Evolutionary conservation across 2,888 invertebrate species (phyloP).

Genomic region (Standfussiana lucernea): DNA sequence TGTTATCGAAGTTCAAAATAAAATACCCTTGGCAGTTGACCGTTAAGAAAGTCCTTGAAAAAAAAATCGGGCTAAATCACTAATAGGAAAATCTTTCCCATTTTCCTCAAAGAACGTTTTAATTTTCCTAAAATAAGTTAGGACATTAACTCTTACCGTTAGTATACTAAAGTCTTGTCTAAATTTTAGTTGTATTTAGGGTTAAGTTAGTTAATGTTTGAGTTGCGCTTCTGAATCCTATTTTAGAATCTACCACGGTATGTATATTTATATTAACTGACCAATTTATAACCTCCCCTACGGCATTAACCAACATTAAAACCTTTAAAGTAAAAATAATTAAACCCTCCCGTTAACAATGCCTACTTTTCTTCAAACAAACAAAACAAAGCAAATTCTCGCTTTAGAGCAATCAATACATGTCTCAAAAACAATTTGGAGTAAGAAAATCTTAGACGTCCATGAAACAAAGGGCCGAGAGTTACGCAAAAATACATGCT

Average conservation of each 20-base stretch:
- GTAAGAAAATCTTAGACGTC: constrained; percentile 73
- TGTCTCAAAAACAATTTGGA: constrained; percentile 81
- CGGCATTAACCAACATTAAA: background rate
- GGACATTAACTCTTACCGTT: background rate
- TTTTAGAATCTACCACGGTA: background rate
- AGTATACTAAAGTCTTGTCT: background rate
- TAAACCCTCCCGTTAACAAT: constrained; percentile 56
- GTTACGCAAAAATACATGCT: constrained; percentile 76
- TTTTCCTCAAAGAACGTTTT: background rate
- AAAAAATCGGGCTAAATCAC: background rate
- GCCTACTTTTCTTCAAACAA: constrained; percentile 56
- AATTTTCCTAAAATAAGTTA: background rate
- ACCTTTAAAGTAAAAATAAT: constrained; percentile 58
- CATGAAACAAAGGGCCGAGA: constrained; percentile 76
- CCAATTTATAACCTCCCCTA: background rate
- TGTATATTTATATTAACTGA: background rate
- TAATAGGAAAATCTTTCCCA: background rate
- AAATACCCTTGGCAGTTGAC: background rate
- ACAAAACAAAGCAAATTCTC: constrained; percentile 69
- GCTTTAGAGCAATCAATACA: constrained; percentile 79
- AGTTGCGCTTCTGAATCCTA: background rate
- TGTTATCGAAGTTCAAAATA: background rate
- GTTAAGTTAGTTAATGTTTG: background rate
- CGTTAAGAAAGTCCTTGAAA: background rate
- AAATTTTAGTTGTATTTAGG: background rate